Evolutionary conservation across 2,797 vertebrate genomes (phyloP), one percentile per base, ranked within the genome.

Genomic region (Chelon labrosus): DNA sequence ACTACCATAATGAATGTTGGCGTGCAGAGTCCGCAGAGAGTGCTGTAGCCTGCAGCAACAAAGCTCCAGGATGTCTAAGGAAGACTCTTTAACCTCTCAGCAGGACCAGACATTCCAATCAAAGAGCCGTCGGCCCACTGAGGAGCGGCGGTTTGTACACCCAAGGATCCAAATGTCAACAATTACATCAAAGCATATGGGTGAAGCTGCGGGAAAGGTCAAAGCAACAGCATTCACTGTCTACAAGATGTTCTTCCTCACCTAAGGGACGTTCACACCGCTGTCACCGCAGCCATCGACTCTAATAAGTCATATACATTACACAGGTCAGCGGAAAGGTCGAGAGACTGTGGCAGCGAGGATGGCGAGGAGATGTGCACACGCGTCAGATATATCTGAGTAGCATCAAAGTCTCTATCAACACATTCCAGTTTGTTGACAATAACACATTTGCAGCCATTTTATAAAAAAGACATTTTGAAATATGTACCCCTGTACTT

Each of bases 151-250:
- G 58, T 39, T 66, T 68, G 10, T 51, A 42, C 80, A 55, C 72
- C 38, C 27, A 17, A 71, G 71, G 72, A 79, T 66, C 63, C 69
- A 70, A 53, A 81, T 83, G 75, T 83, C 83, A 86, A 66, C 70
- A 67, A 73, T 82, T 50, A 79, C 60, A 85, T 75, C 72, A 83
- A 75, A 73, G 74, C 69, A 46, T 70, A 64, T 25, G 65, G 49
- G 12, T 13, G 22, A 65, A 64, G 41, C 63, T 12, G 42, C 53
- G 64, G 68, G 62, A 83, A 88, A 87, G 81, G 82, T 88, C 80
- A 82, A 77, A 73, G 41, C 2, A 16, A 55, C 52, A 70, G 70
- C 47, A 54, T 77, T 25, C 25, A 54, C 19, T 63, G 22, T 46
- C 41, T 58, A 10, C 47, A 13, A 62, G 63, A 42, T 50, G 16